Evolutionary conservation across 1,140 invertebrate species (phyloP), one percentile per base, ranked within the genome.

Genomic region (Lordiphosa stackelbergi): DNA sequence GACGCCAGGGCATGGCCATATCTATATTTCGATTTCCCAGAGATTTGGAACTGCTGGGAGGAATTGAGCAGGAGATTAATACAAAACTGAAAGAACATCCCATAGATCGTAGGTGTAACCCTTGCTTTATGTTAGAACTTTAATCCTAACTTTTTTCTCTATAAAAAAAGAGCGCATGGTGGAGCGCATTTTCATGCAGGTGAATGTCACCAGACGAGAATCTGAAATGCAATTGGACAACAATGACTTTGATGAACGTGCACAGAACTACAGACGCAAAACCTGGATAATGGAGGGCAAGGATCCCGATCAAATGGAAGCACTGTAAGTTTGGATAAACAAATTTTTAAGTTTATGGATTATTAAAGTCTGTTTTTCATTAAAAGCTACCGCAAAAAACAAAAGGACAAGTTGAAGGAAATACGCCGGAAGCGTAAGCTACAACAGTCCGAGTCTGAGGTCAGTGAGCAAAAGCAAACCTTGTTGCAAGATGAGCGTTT

Each of bases 211-310:
- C 0, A 93, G 95, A 73, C 90, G 96, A 45, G 96, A 98, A 88
- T 95, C 96, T 5, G 95, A 97, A 88, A 96, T 98, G 45, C 92
- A 93, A 81, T 88, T 99, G 16, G 96, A 98, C 79, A 94, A 97
- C 87, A 92, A 93, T 64, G 94, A 98, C 84, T 97, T 97, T 88
- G 95, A 95, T 84, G 95, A 98, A 86, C 92, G 94, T 55, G 94
- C 93, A 72, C 90, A 92, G 65, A 96, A 96, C 48, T 96, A 98
- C 89, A 94, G 96, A 73, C 89, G 93, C 55, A 98, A 98, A 85
- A 91, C 95, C 51, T 91, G 96, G 88, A 94, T 98, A 55, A 85
- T 96, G 68, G 93, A 96, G 74, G 96, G 95, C 24, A 92, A 93
- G 65, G 92, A 95, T 88, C 94, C 94, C 0, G 94, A 96, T 48